A percentile compares a stretch with the other conserved stretches of the same genome.
These are phyloP conservation scores for Dermochelys coriacea DNA, from an alignment of 2,797 vertebrate species.

Conservation along the genomic window DNA sequence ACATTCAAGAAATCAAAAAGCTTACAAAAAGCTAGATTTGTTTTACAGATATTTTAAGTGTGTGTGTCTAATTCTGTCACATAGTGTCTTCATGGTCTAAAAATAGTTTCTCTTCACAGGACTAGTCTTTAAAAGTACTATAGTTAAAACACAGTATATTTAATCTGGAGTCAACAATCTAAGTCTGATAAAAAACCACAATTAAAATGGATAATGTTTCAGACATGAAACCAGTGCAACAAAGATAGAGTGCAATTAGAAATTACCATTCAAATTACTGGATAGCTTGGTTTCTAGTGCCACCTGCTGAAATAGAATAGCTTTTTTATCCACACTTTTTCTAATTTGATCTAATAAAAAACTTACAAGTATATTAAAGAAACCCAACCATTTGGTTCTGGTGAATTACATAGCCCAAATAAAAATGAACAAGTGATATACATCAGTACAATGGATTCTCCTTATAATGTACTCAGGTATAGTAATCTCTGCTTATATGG, in stretches of 20 bases:
- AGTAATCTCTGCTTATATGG: neutral
- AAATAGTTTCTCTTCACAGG: neutral
- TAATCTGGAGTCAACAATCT: neutral
- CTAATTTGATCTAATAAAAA: neutral
- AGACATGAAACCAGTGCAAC: neutral
- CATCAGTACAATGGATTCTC: neutral
- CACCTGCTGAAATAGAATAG: slow-evolving; percentile 44
- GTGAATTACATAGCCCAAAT: neutral
- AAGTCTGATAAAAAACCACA: neutral
- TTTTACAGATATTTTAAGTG: slow-evolving; percentile 15
- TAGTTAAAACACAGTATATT: slow-evolving; percentile 16
- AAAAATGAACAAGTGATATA: neutral
- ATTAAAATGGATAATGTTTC: neutral
- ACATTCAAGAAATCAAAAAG: neutral
- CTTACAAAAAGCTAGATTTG: slow-evolving; percentile 21
- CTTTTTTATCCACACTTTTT: neutral
- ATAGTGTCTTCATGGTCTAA: neutral
- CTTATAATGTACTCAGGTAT: neutral
- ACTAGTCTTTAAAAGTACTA: slow-evolving; percentile 3
- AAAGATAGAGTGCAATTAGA: neutral
- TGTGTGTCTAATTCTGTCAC: neutral
- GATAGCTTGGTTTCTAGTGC: slow-evolving; percentile 56
- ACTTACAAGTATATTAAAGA: neutral
- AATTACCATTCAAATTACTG: neutral
- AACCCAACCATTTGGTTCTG: neutral